Evolutionary conservation across 2,113 vertebrate species (phyloP), one percentile per base, ranked within the genome.

Genomic region (Genyomyrus donnyi): DNA sequence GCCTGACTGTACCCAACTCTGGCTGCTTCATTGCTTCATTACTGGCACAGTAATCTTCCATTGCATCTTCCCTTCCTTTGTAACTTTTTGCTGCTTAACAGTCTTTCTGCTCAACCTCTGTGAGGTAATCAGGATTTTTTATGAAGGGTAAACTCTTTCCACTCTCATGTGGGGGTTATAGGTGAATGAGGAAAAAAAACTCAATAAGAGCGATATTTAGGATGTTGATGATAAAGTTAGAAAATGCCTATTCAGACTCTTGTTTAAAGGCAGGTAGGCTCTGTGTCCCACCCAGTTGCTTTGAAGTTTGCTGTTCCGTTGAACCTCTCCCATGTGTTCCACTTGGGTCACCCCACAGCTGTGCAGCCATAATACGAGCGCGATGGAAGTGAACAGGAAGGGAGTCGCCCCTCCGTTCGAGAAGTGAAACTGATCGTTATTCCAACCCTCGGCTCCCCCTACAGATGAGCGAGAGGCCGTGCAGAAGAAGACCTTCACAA

Each of bases 401-500:
- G 85, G 85, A 27, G 27, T 53, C 2, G 88, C 96, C 97, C 88
- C 96, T 97, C 88, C 96, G 96, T 0, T 77, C 1, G 42, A 85
- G 87, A 50, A 80, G 74, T 70, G n/a, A 85, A 91, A 39, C 45
- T 70, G 21, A 58, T 31, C 0, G 46, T 49, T 53, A 21, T 90
- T 49, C n/a, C 35, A 80, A 46, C 58, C 90, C 89, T 21, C 5
- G n/a, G 87, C 66, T 66, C 19, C 10, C 17, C 86, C 49, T 83
- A 53, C 93, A 98, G 97, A 98, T 95, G 97, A 98, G 90, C 97
- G 97, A 35, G 97, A 98, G 93, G 97, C 97, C 0, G 97, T 98
- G 91, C 97, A 98, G 94, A 98, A 98, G 95, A 98, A 98, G 94
- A 98, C 97, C 89, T 98, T 98, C 93, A 98, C 97, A 1, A 98